These are phyloP conservation scores for Oncorhynchus tshawytscha DNA, from an alignment of 2,113 vertebrate species.

Conservation along the genomic window DNA sequence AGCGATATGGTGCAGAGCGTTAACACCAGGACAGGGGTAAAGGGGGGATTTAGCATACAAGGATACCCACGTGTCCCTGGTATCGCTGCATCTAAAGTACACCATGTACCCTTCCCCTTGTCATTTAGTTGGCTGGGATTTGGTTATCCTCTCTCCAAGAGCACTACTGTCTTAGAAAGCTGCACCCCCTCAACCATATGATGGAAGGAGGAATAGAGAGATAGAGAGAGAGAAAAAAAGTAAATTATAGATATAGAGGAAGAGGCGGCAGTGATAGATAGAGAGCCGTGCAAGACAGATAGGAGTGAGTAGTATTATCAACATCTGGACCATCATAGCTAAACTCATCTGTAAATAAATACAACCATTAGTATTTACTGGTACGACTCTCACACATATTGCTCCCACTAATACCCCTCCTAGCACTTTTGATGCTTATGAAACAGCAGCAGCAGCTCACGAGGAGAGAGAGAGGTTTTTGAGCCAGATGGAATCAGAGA, in stretches of 20 bases:
- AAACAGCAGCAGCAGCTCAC: too few species aligned
- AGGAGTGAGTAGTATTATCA: too few species aligned
- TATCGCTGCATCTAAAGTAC: slow-evolving; percentile 54
- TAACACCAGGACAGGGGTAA: slow-evolving; percentile 57
- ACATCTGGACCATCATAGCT: too few species aligned
- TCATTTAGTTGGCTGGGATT: slow-evolving; percentile 63
- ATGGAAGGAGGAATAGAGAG: slow-evolving; percentile 33
- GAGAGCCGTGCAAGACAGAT: not conserved
- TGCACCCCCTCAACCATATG: not conserved
- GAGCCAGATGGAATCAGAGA: slow-evolving; percentile 66
- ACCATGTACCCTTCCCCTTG: slow-evolving; percentile 56
- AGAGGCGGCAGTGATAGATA: not conserved
- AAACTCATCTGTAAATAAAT: too few species aligned
- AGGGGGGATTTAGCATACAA: slow-evolving; percentile 55
- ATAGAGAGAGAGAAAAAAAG: not conserved
- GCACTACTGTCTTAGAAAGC: slow-evolving; percentile 40
- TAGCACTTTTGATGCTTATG: too few species aligned
- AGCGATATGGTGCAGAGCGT: slow-evolving; percentile 64
- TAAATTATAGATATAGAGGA: not conserved
- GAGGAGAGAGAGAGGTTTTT: slow-evolving; percentile 11
- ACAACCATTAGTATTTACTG: too few species aligned
- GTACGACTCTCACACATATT: too few species aligned
- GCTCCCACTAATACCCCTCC: too few species aligned
- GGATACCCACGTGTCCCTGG: slow-evolving; percentile 48
- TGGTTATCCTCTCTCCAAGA: slow-evolving; percentile 50